phyloP scores from a whole-genome alignment of 2,888 invertebrate species.

The Ophion obscuratus region DNA sequence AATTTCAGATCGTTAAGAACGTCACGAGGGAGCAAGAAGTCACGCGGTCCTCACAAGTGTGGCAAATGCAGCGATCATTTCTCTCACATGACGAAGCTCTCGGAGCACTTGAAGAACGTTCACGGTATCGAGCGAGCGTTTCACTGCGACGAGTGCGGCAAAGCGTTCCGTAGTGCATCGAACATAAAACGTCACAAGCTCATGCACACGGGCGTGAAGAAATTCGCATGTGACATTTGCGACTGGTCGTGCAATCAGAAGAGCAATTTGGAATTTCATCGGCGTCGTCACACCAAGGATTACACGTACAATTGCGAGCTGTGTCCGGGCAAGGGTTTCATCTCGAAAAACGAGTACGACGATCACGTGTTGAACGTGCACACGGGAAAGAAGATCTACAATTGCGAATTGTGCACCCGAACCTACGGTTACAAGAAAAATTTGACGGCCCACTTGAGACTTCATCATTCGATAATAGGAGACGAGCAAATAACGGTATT shows the following conservation, averaged over 20 bases:
- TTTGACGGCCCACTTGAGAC: conserved; percentile 75
- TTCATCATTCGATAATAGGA: conserved; percentile 71
- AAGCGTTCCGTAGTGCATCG: conserved; percentile 76
- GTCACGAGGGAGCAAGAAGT: conserved; percentile 67
- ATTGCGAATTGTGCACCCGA: conserved; percentile 77
- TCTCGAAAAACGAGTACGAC: conserved; percentile 74
- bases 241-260: conserved; percentile 77
- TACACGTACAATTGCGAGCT: conserved; percentile 75
- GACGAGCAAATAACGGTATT: conserved; percentile 1
- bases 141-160: conserved; percentile 78
- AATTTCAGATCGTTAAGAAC: conserved; percentile 74
- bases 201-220: conserved; percentile 77
- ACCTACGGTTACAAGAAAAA: conserved; percentile 79
- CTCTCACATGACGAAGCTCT: conserved; percentile 79
- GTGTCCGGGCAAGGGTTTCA: conserved; percentile 76
- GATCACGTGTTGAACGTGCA: conserved; percentile 77
- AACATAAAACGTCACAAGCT: conserved; percentile 79
- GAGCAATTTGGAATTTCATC: conserved; percentile 77
- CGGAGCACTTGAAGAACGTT: conserved; percentile 80
- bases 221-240: conserved; percentile 77
- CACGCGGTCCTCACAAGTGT: conserved; percentile 76
- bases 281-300: conserved; percentile 76
- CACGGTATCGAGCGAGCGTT: conserved; percentile 78
- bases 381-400: conserved; percentile 71
- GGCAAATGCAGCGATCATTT: conserved; percentile 78